Percentiles rank a stretch among this genome's conserved stretches.
phyloP scores from a whole-genome alignment of 2,888 invertebrate species.

The Crioceris asparagi region DNA sequence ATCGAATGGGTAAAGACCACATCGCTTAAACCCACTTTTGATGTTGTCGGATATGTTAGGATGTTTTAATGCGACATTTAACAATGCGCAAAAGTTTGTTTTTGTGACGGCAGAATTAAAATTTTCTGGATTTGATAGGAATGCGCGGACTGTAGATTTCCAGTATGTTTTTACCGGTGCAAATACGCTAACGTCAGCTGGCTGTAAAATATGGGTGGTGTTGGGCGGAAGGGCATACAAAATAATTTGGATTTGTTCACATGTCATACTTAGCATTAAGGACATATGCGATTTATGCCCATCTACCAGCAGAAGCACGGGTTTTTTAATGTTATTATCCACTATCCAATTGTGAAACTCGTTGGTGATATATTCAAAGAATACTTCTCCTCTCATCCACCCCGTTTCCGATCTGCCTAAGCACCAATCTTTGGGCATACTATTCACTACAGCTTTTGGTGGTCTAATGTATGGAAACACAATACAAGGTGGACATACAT shows the following conservation, averaged over 20 bases:
- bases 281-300: slow-evolving; percentile 14
- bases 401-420: slow-evolving; percentile 25
- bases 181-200: slow-evolving; percentile 13
- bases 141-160: slow-evolving; percentile 15
- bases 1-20: slow-evolving; percentile 17
- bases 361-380: slow-evolving; percentile 24
- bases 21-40: slow-evolving; percentile 17
- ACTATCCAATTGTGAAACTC: slow-evolving; percentile 20
- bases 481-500: slow-evolving; percentile 12
- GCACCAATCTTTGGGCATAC: slow-evolving; percentile 20
- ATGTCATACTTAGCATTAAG: slow-evolving; percentile 11
- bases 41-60: slow-evolving; percentile 14
- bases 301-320: slow-evolving; percentile 24
- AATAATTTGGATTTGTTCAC: slow-evolving; percentile 12
- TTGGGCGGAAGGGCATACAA: slow-evolving; percentile 15
- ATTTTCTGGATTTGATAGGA: slow-evolving; percentile 12
- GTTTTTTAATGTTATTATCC: slow-evolving; percentile 18
- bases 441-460: slow-evolving; percentile 16
- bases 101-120: slow-evolving; percentile 12
- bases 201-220: slow-evolving; percentile 14
- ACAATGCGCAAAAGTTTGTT: slow-evolving; percentile 15
- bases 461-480: slow-evolving; percentile 20
- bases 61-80: slow-evolving; percentile 16
- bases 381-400: slow-evolving; percentile 26
- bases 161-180: slow-evolving; percentile 10